phyloP scores from a whole-genome alignment of 1,140 invertebrate genomes.

The Ceratina japonica region DNA sequence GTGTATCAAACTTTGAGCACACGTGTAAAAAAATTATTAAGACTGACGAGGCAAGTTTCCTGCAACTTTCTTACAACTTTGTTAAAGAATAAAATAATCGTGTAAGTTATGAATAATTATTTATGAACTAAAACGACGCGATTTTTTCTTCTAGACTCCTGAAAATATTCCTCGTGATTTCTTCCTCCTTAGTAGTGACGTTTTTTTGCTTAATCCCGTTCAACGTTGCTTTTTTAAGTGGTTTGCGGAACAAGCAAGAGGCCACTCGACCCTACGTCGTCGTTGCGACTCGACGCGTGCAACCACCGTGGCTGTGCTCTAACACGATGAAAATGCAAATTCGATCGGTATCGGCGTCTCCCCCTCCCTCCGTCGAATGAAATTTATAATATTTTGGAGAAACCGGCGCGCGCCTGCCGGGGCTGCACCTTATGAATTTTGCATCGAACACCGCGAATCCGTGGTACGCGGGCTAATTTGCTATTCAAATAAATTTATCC shows the following conservation, averaged over 20 bases:
- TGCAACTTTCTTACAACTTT: too few species aligned
- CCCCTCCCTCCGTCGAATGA: neutral
- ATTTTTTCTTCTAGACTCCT: neutral
- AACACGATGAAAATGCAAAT: neutral
- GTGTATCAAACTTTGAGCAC: too few species aligned
- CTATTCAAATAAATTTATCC: slow-evolving; percentile 37
- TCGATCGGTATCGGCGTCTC: too few species aligned
- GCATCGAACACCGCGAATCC: slow-evolving; percentile 17
- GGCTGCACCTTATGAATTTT: slow-evolving; percentile 23
- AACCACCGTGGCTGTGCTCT: neutral
- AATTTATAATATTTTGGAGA: slow-evolving; percentile 33
- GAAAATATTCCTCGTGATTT: slow-evolving; percentile 29
- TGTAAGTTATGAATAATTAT: too few species aligned
- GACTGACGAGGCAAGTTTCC: too few species aligned
- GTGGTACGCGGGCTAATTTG: neutral
- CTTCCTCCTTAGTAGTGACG: neutral
- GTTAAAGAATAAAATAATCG: too few species aligned
- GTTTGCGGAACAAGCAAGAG: neutral
- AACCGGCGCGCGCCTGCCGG: neutral
- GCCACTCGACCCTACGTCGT: neutral
- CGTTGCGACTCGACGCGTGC: neutral
- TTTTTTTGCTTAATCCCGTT: slow-evolving; percentile 31
- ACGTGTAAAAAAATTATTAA: neutral
- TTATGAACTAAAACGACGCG: too few species aligned
- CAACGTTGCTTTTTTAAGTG: slow-evolving; percentile 34